Evolutionary conservation across 2,888 invertebrate genomes (phyloP).

Genomic region (Rhopalosiphum nymphaeae): DNA sequence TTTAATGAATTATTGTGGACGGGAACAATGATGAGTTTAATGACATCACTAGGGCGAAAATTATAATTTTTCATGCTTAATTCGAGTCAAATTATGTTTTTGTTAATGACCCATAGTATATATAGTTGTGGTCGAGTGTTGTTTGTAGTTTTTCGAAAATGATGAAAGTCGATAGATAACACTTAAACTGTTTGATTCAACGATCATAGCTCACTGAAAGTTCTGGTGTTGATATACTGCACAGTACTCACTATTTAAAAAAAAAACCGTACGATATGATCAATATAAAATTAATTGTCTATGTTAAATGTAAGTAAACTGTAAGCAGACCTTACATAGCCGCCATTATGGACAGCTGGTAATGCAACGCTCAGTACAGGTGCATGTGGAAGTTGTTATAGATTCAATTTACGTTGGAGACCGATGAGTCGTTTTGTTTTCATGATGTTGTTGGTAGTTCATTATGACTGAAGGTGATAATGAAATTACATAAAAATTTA

Average conservation of each 20-base stretch:
- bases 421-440: background rate
- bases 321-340: too few species aligned
- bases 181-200: background rate
- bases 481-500: background rate
- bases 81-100: background rate
- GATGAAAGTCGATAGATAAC: too few species aligned
- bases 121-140: background rate
- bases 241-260: too few species aligned
- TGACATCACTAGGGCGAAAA: background rate
- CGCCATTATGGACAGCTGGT: too few species aligned
- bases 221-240: too few species aligned
- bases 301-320: too few species aligned
- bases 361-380: too few species aligned
- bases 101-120: background rate
- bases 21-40: conserved; percentile 10
- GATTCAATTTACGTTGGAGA: background rate
- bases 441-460: background rate
- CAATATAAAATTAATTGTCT: too few species aligned
- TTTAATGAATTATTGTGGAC: background rate
- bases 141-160: background rate
- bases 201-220: background rate
- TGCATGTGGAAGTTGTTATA: background rate
- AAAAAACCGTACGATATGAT: too few species aligned
- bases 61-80: background rate
- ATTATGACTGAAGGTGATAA: background rate